A percentile compares a stretch with the other conserved stretches of the same genome.
Evolutionary conservation across 2,797 vertebrate species (phyloP).

Genomic region (Nyctibius grandis): DNA sequence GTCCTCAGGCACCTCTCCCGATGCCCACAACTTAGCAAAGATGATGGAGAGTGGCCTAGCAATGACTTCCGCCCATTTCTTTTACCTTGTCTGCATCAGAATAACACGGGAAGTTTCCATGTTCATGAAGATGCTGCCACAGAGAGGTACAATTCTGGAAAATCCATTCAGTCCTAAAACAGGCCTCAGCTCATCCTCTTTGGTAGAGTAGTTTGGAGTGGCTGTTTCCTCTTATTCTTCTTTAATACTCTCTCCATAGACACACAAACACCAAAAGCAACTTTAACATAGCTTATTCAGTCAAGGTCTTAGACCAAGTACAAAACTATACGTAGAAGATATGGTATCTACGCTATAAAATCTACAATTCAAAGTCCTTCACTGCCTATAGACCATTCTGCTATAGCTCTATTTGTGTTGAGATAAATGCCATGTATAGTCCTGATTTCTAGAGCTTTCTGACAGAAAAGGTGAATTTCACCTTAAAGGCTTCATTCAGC

Average conservation of each 20-base stretch:
- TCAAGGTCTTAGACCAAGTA: neutral
- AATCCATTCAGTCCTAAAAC: neutral
- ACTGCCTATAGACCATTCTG: neutral
- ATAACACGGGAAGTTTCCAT: neutral
- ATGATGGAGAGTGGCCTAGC: too few relatives aligned
- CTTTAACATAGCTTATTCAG: neutral
- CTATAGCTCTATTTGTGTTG: neutral
- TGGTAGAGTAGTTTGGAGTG: neutral
- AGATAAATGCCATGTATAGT: neutral
- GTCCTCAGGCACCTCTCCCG: too few relatives aligned
- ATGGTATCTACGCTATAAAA: neutral
- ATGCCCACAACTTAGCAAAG: too few relatives aligned
- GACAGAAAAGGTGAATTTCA: neutral
- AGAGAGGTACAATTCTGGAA: neutral
- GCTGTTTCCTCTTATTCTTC: neutral
- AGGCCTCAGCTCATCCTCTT: neutral
- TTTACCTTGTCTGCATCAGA: neutral
- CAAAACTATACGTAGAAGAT: neutral
- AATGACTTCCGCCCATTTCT: too few relatives aligned
- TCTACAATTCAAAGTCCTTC: neutral
- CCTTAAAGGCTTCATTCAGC: neutral
- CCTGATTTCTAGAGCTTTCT: neutral
- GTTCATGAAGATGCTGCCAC: neutral
- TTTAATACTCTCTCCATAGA: neutral
- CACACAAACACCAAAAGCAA: neutral